Evolutionary conservation across 2,113 vertebrate genomes (phyloP), one percentile per base, ranked within the genome.

Genomic region (Aleadryas rufinucha): DNA sequence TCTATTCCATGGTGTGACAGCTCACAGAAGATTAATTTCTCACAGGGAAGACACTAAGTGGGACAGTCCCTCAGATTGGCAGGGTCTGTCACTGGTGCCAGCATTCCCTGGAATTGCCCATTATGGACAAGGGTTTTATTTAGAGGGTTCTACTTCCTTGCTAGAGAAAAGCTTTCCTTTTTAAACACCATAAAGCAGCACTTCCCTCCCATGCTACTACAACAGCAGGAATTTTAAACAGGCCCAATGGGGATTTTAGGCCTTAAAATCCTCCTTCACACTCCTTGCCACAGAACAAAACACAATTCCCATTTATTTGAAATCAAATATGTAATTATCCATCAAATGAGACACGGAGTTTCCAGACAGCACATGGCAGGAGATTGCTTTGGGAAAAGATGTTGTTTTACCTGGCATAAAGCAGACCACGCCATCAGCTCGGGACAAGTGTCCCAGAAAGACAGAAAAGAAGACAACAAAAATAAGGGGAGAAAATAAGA

Each of bases 191-290:
- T 5, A 31, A 69, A 70, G 20, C 47, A 93, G 47, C 47, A 47
- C 50, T 56, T 28, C 17, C 72, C 33, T 44, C 20, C 7, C 0
- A 0, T 70, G 30, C 6, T n/a, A 42, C 50, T 54, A 39, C 14
- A 90, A 35, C 0, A 65, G 16, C 16, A 81, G 39, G 59, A 45
- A 81, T 60, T 84, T 90, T 56, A 31, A 82, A 71, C 35, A 81
- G 33, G 10, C 15, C 64, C 26, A 72, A 13, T 21, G 14, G 12
- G 20, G 61, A 56, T 59, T 69, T 50, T 26, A 64, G 11, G 11
- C 42, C 21, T 35, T 78, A 64, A 77, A 69, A 69, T 69, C 18
- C 41, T 44, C 28, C 33, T 76, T 23, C 68, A 49, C 6, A 2
- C 39, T 69, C 74, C 49, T 13, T 78, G 37, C 16, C 28, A 54